A percentile compares a stretch with the other conserved stretches of the same genome.
Conservation (phyloP, 2,113 vertebrate genomes). For the Tenrec ecaudatus region DNA sequence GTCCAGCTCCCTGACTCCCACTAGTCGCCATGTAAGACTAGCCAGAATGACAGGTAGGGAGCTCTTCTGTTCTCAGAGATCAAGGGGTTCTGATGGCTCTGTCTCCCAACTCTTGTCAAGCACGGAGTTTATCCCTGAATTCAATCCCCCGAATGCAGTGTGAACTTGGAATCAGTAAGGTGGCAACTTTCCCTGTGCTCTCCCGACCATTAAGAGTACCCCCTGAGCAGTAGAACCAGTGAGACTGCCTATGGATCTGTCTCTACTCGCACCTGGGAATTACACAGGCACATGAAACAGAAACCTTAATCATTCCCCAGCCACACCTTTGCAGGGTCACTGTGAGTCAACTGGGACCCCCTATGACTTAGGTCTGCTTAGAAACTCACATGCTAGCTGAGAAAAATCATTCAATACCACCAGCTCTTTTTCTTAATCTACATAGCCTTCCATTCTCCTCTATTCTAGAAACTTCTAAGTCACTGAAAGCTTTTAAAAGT, state of each 20-base stretch:
- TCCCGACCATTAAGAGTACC: neutral
- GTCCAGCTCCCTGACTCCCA: neutral
- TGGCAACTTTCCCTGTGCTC: neutral
- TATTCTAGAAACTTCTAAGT: constrained; percentile 43
- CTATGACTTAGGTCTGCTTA: constrained; percentile 22
- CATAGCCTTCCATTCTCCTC: neutral
- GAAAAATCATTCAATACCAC: neutral
- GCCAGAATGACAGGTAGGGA: neutral
- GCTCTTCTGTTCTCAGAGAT: constrained; percentile 49
- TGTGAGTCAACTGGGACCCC: neutral
- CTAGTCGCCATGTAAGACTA: neutral
- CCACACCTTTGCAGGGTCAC: constrained; percentile 18
- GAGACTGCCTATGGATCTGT: constrained; percentile 51
- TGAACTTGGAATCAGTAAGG: neutral
- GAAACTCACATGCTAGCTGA: neutral
- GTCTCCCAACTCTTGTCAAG: constrained; percentile 38
- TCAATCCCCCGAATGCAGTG: neutral
- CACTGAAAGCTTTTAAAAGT: constrained; percentile 20
- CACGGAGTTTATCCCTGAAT: constrained; percentile 29
- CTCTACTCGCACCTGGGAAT: constrained; percentile 8
- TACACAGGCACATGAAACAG: constrained; percentile 23
- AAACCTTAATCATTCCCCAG: constrained; percentile 14
- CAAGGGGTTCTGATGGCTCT: constrained; percentile 11
- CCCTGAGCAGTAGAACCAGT: constrained; percentile 67
- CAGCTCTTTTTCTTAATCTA: constrained; percentile 1